Evolutionary conservation across 1,140 invertebrate species (phyloP).

Genomic region (Pseudomyrmex cubaensis): DNA sequence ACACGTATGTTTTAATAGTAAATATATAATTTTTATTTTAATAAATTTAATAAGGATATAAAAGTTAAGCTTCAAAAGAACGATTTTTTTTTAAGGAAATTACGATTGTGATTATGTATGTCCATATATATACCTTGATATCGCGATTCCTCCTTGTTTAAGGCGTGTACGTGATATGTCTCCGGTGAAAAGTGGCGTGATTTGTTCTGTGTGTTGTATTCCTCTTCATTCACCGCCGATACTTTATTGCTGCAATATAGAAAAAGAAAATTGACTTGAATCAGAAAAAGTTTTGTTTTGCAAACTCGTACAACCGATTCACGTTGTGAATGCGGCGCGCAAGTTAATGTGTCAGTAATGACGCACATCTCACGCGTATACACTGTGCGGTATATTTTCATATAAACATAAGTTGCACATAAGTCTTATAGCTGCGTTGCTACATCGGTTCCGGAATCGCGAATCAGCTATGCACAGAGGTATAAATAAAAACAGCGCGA

Average conservation of each 20-base stretch:
- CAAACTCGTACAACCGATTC: background rate
- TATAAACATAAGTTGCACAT: too few relatives aligned
- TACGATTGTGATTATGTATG: too few relatives aligned
- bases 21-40: too few relatives aligned
- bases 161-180: constrained; percentile 54
- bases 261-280: constrained; percentile 8
- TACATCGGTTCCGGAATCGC: background rate
- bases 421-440: background rate
- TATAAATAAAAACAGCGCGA: constrained; percentile 20
- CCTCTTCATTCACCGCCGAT: constrained; percentile 73
- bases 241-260: constrained; percentile 76
- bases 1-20: too few relatives aligned
- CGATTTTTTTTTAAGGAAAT: background rate
- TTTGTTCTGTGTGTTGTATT: constrained; percentile 75
- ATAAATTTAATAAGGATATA: background rate
- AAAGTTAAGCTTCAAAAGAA: background rate
- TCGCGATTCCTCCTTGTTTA: constrained; percentile 30
- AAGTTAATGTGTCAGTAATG: constrained; percentile 13
- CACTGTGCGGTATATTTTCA: too few relatives aligned
- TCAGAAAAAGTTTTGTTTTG: background rate
- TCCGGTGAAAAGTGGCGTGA: constrained; percentile 67
- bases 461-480: background rate
- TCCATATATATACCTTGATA: constrained; percentile 51
- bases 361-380: background rate
- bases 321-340: background rate